phyloP scores from a whole-genome alignment of 2,113 vertebrate genomes.

The Plectropomus leopardus region DNA sequence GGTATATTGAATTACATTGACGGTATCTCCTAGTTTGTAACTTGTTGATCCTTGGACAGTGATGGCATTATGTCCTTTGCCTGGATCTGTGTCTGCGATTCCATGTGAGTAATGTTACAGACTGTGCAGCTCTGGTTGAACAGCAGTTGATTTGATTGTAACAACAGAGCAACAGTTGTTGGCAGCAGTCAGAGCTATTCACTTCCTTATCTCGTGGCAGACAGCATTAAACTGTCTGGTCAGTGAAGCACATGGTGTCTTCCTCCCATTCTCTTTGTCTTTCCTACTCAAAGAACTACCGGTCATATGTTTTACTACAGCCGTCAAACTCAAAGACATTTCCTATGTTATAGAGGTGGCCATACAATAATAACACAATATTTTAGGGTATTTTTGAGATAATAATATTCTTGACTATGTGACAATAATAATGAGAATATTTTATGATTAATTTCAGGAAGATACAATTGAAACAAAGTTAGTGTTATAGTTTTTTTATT shows the following conservation, averaged over 20 bases:
- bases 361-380: too few species aligned
- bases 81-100: not conserved
- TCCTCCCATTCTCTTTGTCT: not conserved
- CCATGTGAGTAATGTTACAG: conserved; percentile 14
- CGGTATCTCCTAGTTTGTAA: not conserved
- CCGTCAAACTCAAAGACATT: not conserved
- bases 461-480: too few species aligned
- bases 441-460: too few species aligned
- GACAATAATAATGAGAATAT: too few species aligned
- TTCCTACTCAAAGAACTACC: not conserved
- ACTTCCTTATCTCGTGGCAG: conserved; percentile 32
- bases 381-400: too few species aligned
- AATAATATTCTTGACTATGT: too few species aligned
- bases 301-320: conserved; percentile 5
- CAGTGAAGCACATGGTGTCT: conserved; percentile 19
- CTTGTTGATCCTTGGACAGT: not conserved
- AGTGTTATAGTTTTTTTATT: too few species aligned
- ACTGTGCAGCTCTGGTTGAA: conserved; percentile 15
- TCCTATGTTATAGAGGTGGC: not conserved
- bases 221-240: conserved; percentile 33
- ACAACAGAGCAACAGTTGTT: not conserved
- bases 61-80: not conserved
- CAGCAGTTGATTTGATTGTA: conserved; percentile 56
- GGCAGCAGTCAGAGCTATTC: conserved; percentile 29
- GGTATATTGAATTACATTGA: not conserved